phyloP scores from a whole-genome alignment of 35 echinoderm and acorn worm genomes.

The Anneissia japonica region DNA sequence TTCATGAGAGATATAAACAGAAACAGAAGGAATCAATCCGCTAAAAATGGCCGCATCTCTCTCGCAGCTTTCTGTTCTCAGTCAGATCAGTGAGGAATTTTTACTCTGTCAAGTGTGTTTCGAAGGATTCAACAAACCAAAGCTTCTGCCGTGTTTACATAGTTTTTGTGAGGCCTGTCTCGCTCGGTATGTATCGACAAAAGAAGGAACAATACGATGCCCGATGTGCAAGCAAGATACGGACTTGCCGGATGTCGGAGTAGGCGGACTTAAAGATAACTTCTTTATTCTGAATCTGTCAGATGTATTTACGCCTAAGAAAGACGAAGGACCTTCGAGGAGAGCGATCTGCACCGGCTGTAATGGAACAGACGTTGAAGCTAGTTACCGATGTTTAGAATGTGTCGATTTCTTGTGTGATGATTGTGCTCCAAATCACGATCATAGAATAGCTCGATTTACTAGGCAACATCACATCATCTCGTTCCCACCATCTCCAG shows the following conservation, averaged over 20 bases:
- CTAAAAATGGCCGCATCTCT: constrained; percentile 69
- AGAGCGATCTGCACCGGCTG: constrained; percentile 96
- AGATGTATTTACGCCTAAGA: constrained; percentile 87
- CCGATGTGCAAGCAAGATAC: constrained; percentile 86
- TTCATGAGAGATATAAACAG: background rate
- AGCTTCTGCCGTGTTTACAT: constrained; percentile 93
- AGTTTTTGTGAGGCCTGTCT: constrained; percentile 96
- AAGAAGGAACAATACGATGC: constrained; percentile 62
- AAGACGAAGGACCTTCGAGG: constrained; percentile 68
- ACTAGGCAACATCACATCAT: constrained; percentile 85
- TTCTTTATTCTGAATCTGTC: constrained; percentile 97
- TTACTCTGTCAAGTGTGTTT: constrained; percentile 97
- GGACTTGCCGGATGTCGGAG: constrained; percentile 89
- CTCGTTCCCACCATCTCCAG: constrained; percentile 60
- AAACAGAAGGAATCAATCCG: background rate
- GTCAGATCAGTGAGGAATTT: constrained; percentile 99
- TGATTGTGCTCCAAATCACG: constrained; percentile 81
- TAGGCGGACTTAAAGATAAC: constrained; percentile 85
- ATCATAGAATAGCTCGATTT: constrained; percentile 89
- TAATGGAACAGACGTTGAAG: constrained; percentile 62
- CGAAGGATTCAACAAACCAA: constrained; percentile 88
- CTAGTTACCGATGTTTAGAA: constrained; percentile 72
- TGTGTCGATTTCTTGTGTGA: constrained; percentile 96
- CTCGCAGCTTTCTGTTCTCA: constrained; percentile 83
- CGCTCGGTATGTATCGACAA: constrained; percentile 60